Evolutionary conservation across 2,888 invertebrate genomes (phyloP).

Genomic region (Sphaerophoria rueppellii): DNA sequence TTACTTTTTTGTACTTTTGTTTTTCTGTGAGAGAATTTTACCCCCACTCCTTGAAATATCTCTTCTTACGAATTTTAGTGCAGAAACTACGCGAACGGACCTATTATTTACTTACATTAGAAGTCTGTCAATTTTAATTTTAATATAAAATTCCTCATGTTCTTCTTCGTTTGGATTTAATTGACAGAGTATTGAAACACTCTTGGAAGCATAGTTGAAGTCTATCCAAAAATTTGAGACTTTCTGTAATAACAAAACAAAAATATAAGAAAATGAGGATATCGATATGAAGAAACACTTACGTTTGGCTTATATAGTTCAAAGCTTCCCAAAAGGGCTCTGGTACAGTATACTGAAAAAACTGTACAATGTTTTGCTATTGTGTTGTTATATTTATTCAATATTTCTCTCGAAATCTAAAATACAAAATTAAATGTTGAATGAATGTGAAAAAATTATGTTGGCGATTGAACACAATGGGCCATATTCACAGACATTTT

Average conservation of each 20-base stretch:
- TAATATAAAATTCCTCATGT: constrained; percentile 30
- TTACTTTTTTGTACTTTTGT: too few relatives aligned
- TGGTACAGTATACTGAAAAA: constrained; percentile 75
- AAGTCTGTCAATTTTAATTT: constrained; percentile 53
- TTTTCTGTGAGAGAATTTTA: too few relatives aligned
- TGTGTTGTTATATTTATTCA: constrained; percentile 75
- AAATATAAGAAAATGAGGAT: neutral
- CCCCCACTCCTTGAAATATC: too few relatives aligned
- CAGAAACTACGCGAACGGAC: too few relatives aligned
- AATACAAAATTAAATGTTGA: neutral
- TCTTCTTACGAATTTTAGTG: too few relatives aligned
- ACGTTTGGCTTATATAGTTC: constrained; percentile 74
- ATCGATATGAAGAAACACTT: constrained; percentile 30
- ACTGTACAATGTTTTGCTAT: constrained; percentile 64
- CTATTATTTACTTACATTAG: constrained; percentile 69
- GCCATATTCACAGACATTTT: too few relatives aligned
- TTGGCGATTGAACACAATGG: too few relatives aligned
- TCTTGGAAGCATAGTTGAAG: constrained; percentile 70
- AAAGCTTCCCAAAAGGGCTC: constrained; percentile 65
- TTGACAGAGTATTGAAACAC: constrained; percentile 50
- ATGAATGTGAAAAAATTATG: too few relatives aligned
- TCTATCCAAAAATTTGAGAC: constrained; percentile 74
- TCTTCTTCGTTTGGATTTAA: neutral
- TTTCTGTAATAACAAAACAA: constrained; percentile 54
- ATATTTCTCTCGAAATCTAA: constrained; percentile 74